A percentile compares a stretch with the other conserved stretches of the same genome.
These are phyloP conservation scores for Centroberyx gerrardi DNA, from an alignment of 2,797 vertebrate species.

Conservation along the genomic window DNA sequence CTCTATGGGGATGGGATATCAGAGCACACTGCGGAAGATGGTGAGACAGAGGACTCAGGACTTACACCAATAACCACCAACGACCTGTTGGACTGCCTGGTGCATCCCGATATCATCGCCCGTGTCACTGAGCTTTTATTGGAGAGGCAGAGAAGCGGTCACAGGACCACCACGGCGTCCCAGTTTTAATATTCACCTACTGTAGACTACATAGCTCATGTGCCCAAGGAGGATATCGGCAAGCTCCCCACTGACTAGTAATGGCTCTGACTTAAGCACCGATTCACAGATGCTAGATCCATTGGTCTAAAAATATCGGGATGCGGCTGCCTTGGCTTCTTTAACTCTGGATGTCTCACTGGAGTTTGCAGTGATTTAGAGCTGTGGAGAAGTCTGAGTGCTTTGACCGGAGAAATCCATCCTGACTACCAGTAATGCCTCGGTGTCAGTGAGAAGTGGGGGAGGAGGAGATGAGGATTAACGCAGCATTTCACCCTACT, in stretches of 20 bases:
- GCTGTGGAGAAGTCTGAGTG: background rate
- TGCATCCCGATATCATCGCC: slow-evolving; percentile 90
- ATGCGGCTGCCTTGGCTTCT: background rate
- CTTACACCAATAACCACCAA: slow-evolving; percentile 87
- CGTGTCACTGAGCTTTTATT: slow-evolving; percentile 89
- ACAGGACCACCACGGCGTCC: background rate
- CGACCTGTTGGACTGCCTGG: slow-evolving; percentile 92
- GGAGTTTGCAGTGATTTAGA: slow-evolving; percentile 1
- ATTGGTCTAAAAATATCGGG: background rate
- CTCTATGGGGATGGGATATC: slow-evolving; percentile 13
- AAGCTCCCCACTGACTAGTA: background rate
- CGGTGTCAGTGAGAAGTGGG: too few species aligned
- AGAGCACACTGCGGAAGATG: slow-evolving; percentile 21
- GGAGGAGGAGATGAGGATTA: background rate
- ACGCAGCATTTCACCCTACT: background rate
- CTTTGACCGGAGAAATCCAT: slow-evolving; percentile 3
- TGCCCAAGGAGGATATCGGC: too few species aligned
- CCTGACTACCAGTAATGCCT: background rate
- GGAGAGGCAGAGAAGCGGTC: slow-evolving; percentile 70
- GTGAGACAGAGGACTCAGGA: slow-evolving; percentile 3
- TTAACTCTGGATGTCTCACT: background rate
- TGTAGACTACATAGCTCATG: background rate
- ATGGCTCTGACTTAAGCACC: too few species aligned
- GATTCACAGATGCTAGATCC: too few species aligned
- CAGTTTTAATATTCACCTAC: slow-evolving; percentile 14